Percentiles rank a stretch among this genome's conserved stretches.
These are phyloP conservation scores for Netelia fuscicornis DNA, from an alignment of 2,888 invertebrate species.

Conservation along the genomic window DNA sequence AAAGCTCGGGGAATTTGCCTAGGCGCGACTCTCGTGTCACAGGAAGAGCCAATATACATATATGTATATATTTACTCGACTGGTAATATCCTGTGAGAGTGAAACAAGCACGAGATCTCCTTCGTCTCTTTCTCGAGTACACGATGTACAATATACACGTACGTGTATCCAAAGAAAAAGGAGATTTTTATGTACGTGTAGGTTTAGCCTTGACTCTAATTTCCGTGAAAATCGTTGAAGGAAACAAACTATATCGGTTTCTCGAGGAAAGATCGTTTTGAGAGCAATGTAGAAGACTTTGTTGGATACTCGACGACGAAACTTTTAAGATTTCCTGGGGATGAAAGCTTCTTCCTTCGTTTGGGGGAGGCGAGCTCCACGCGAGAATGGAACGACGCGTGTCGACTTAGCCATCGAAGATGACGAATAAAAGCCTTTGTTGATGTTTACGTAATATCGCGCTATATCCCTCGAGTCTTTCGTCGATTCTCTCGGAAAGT, in stretches of 20 bases:
- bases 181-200: not conserved
- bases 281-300: slow-evolving; percentile 31
- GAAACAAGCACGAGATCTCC: slow-evolving; percentile 14
- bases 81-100: slow-evolving; percentile 49
- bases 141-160: slow-evolving; percentile 13
- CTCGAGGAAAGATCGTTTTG: slow-evolving; percentile 52
- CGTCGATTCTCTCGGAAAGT: not conserved
- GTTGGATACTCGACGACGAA: slow-evolving; percentile 42
- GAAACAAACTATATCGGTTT: not conserved
- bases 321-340: slow-evolving; percentile 63
- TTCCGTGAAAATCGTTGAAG: slow-evolving; percentile 33
- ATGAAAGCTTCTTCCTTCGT: slow-evolving; percentile 17
- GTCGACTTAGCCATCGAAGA: slow-evolving; percentile 55
- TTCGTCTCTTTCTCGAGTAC: slow-evolving; percentile 27
- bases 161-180: not conserved
- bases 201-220: not conserved
- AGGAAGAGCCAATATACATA: not conserved
- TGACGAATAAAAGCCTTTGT: slow-evolving; percentile 33
- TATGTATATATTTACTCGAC: slow-evolving; percentile 35
- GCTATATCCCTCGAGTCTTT: not conserved
- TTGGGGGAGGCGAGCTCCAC: not conserved
- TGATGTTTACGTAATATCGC: not conserved
- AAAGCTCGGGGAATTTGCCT: slow-evolving; percentile 39
- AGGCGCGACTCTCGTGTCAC: slow-evolving; percentile 27
- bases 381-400: not conserved